Conservation (phyloP, 1,140 invertebrate species). For the Drosophila novamexicana region DNA sequence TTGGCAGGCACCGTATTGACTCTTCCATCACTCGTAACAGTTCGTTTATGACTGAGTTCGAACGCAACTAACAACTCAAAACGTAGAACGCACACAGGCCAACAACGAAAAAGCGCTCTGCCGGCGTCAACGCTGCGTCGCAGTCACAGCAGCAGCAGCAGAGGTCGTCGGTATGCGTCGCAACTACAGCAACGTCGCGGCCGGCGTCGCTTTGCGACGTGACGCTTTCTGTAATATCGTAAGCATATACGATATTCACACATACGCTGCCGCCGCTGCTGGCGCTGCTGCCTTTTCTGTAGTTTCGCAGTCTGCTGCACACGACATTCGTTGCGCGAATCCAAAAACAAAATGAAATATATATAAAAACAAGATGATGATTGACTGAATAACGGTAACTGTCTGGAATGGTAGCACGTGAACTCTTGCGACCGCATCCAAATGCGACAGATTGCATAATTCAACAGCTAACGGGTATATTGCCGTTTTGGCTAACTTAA, state of each 20-base stretch:
- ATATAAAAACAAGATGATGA: conserved; percentile 23
- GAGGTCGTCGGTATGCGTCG: conserved; percentile 8
- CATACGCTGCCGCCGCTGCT: conserved; percentile 3
- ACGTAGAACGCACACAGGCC: conserved; percentile 48
- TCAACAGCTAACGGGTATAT: conserved; percentile 13
- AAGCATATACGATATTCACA: conserved; percentile 42
- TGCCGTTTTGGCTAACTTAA: background rate
- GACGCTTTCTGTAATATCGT: conserved; percentile 36
- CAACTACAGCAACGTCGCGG: conserved; percentile 1
- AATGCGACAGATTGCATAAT: conserved; percentile 47
- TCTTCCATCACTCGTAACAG: conserved; percentile 74
- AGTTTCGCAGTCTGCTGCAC: conserved; percentile 37
- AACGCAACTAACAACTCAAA: conserved; percentile 66
- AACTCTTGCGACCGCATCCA: background rate
- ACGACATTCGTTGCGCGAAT: conserved; percentile 33
- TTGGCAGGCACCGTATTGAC: conserved; percentile 55
- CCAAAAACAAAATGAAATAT: conserved; percentile 27
- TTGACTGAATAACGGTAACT: conserved; percentile 14
- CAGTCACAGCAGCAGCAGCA: background rate
- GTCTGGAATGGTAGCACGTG: conserved; percentile 30
- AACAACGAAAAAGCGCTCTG: conserved; percentile 31
- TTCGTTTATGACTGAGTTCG: conserved; percentile 72
- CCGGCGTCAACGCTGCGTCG: conserved; percentile 10
- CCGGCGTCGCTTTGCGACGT: conserved; percentile 1
- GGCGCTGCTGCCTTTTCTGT: conserved; percentile 12